A percentile compares a stretch with the other conserved stretches of the same genome.
phyloP scores from a whole-genome alignment of 2,113 vertebrate species.

The Capreolus pygargus region DNA sequence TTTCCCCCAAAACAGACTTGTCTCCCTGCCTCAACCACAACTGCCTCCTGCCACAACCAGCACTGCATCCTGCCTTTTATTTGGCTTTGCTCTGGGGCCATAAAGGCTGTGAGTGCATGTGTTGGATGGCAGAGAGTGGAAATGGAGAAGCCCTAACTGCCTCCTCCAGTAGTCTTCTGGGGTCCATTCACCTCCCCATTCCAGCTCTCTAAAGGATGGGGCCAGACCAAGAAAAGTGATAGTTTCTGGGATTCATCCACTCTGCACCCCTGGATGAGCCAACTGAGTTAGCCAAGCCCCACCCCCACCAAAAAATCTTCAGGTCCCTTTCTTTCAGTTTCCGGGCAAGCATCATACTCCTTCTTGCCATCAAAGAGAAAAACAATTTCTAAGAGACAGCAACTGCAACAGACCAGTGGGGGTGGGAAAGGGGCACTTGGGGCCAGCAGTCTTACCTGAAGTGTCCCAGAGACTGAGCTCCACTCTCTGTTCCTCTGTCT shows the following conservation, averaged over 20 bases:
- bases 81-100: slow-evolving; percentile 17
- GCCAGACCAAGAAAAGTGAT: background rate
- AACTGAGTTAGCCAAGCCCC: background rate
- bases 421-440: background rate
- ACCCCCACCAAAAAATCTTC: background rate
- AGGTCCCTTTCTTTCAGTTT: background rate
- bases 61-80: background rate
- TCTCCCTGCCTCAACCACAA: background rate
- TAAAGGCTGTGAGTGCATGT: background rate
- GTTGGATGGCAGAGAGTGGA: background rate
- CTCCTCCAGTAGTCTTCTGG: background rate
- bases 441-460: slow-evolving; percentile 85
- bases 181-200: background rate
- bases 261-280: background rate
- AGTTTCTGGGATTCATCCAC: background rate
- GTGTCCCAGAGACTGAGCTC: slow-evolving; percentile 98
- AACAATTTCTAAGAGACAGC: background rate
- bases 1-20: background rate
- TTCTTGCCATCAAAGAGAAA: background rate
- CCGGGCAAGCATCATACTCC: background rate
- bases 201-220: background rate
- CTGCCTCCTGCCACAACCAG: background rate
- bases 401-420: background rate
- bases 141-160: background rate
- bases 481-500: slow-evolving; percentile 93